Evolutionary conservation across 2,113 vertebrate species (phyloP), one percentile per base, ranked within the genome.

Genomic region (Fregata magnificens): DNA sequence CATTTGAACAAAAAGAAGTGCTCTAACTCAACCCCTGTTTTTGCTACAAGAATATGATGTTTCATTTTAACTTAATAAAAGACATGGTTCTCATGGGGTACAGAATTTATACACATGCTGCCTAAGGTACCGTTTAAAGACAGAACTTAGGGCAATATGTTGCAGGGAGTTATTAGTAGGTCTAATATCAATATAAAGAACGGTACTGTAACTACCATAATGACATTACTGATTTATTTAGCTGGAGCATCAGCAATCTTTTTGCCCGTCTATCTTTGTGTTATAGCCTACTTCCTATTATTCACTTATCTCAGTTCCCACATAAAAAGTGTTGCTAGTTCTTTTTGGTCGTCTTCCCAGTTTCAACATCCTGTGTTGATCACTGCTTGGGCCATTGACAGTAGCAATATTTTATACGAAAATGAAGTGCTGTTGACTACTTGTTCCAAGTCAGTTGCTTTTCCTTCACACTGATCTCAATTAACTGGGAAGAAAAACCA

Each of bases 11-110:
- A 86, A 93, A 93, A 72, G 21, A 73, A 86, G 22, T 45, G 7
- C 42, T 94, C 78, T 91, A 88, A 85, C 66, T 87, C 66, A 73
- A 56, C 29, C 21, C 6, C 34, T 71, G 2, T 1, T 94, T 82
- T 95, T 80, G 38, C 36, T 92, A 70, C 3, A 2, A 76, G 44
- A 91, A 82, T 76, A 74, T 65, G 45, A 85, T 83, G 20, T 55
- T 86, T 95, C 58, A 66, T 88, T 93, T 94, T 77, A 93, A 93
- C 24, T 53, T 85, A 87, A 90, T 73, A 92, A 91, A 94, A 93
- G 15, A 66, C 82, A 62, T 2, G 0, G 4, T 82, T 85, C 78
- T 90, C 62, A 29, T 10, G 45, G 31, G 53, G 44, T 66, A 28
- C 11, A 62, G 79, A 61, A 82, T 90, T 85, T 69, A 73, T 45